Evolutionary conservation across 1,140 invertebrate genomes (phyloP), one percentile per base, ranked within the genome.

Genomic region (Calliphora vicina): DNA sequence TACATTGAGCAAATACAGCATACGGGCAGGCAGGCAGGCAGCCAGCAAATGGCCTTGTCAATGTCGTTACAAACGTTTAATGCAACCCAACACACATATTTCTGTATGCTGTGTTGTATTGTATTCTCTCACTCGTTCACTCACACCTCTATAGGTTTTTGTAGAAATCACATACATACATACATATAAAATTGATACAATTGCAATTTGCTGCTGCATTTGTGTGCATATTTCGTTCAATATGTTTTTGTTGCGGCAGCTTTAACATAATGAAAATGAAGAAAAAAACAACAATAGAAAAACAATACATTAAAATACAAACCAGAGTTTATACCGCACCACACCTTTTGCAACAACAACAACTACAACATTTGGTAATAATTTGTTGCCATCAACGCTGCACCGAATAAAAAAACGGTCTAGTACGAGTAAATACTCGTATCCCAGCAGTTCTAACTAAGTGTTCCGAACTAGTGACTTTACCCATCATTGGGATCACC

Each of bases 1-100:
- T 23, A 25, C 20, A 67, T 67, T 67, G 45, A 17, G 12, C 4
- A 17, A 50, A 50, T 17, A 13, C 17, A 12, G 45, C 61, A 15
- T 23, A 23, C 9, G 9, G 15, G n/a, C 6, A 17, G n/a, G n/a
- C n/a, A n/a, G n/a, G n/a, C 50, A 1, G n/a, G 5, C 50, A n/a
- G 50, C 12, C 50, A 15, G 61, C n/a, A n/a, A 78, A 43, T 78
- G 74, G 74, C 74, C 74, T 78, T 78, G 74, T 78, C 74, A 78
- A 78, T 78, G 74, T 78, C 74, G 74, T 78, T 78, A 78, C 35
- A 78, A 23, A 67, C 20, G 20, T 67, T 6, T 67, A 2, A 20
- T 25, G 12, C 17, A 15, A 35, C 20, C 27, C 26, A 73, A 35
- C 27, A 35, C 35, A 35, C 10, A 35, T 10, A 35, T 5, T 35